These are phyloP conservation scores for Eucera pruinosa DNA, from an alignment of 2,888 invertebrate species.

Conservation along the genomic window DNA sequence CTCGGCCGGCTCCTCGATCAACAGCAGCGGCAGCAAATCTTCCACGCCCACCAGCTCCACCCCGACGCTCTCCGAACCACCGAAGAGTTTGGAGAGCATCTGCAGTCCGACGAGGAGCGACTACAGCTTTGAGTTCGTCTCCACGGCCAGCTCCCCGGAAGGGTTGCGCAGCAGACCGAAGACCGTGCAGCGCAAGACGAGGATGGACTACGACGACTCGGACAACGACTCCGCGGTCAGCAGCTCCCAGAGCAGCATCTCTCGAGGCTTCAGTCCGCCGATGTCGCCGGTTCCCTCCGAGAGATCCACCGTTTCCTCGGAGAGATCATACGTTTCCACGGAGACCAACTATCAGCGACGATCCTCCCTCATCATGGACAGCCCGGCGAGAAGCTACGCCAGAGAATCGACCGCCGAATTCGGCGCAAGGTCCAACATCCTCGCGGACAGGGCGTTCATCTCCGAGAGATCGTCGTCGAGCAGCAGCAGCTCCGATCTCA, in stretches of 20 bases:
- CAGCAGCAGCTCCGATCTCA: constrained; percentile 83
- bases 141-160: constrained; percentile 80
- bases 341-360: constrained; percentile 83
- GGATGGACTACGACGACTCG: constrained; percentile 88
- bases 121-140: constrained; percentile 86
- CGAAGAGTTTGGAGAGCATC: constrained; percentile 87
- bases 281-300: constrained; percentile 89
- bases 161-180: constrained; percentile 71
- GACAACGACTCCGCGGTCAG: constrained; percentile 96
- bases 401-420: constrained; percentile 35
- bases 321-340: constrained; percentile 85
- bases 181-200: constrained; percentile 73
- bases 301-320: constrained; percentile 82
- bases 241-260: constrained; percentile 91
- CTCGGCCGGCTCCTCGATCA: constrained; percentile 52
- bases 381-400: constrained; percentile 69
- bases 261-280: constrained; percentile 90
- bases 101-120: constrained; percentile 87
- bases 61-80: constrained; percentile 80
- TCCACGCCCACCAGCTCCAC: constrained; percentile 62
- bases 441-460: constrained; percentile 56
- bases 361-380: constrained; percentile 84
- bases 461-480: constrained; percentile 83
- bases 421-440: constrained; percentile 39
- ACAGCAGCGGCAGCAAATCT: constrained; percentile 45